phyloP scores from a whole-genome alignment of 2,888 invertebrate genomes.

The Athrips mouffetella region DNA sequence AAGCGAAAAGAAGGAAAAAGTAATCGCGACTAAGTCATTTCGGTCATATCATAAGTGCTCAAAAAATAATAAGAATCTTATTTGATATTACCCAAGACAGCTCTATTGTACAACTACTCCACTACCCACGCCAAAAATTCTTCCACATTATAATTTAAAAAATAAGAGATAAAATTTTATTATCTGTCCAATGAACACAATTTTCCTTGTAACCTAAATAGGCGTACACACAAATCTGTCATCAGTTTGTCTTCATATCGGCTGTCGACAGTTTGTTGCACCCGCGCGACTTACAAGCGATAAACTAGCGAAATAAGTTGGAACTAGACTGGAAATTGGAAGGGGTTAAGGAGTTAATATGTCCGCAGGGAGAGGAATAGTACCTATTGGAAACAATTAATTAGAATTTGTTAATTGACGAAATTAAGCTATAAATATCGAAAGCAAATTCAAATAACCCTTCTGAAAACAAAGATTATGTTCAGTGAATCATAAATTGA shows the following conservation, averaged over 20 bases:
- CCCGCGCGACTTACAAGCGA: constrained; percentile 45
- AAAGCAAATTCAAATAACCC: not conserved
- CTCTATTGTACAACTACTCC: constrained; percentile 1
- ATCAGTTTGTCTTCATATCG: constrained; percentile 37
- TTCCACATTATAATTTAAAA: constrained; percentile 9
- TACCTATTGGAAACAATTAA: constrained; percentile 37
- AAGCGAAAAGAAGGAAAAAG: too few species aligned
- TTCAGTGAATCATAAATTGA: too few species aligned
- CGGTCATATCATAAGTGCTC: too few species aligned
- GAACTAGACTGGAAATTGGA: constrained; percentile 41
- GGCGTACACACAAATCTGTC: constrained; percentile 60
- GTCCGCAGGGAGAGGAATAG: constrained; percentile 30
- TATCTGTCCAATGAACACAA: constrained; percentile 39
- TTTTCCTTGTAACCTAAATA: constrained; percentile 58
- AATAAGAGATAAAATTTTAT: constrained; percentile 35
- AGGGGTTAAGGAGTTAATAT: constrained; percentile 42
- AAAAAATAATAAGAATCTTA: too few species aligned
- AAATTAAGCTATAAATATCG: not conserved
- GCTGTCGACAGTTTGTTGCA: constrained; percentile 46
- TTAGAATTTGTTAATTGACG: constrained; percentile 11
- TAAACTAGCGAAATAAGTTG: constrained; percentile 13
- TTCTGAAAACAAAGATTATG: too few species aligned
- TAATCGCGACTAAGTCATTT: too few species aligned
- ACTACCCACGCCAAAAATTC: constrained; percentile 12
- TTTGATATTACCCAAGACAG: not conserved